Conservation (phyloP, 1,140 invertebrate genomes). For the Drosophila willistoni region DNA sequence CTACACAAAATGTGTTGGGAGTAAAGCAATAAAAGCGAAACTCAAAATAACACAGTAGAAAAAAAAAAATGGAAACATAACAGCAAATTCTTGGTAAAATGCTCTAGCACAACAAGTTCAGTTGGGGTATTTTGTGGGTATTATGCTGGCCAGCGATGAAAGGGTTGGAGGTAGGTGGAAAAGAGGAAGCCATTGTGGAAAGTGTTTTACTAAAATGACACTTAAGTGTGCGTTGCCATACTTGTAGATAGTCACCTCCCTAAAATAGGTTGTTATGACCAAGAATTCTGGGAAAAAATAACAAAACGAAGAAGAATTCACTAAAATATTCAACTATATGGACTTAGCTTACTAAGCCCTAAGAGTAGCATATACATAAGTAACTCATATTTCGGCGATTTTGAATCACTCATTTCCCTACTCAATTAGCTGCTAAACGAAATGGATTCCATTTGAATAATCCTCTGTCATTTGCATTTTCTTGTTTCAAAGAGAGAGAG, state of each 20-base stretch:
- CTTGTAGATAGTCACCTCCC: neutral
- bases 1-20: conserved; percentile 2
- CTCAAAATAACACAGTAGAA: conserved; percentile 8
- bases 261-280: neutral
- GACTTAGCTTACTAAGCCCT: too few relatives aligned
- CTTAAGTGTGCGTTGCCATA: too few relatives aligned
- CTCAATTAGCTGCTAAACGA: neutral
- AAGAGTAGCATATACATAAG: too few relatives aligned
- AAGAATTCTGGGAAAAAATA: neutral
- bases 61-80: neutral
- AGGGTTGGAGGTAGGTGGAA: neutral
- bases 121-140: too few relatives aligned
- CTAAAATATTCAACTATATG: too few relatives aligned
- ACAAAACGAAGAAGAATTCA: neutral
- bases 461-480: neutral
- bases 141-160: neutral
- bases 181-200: neutral
- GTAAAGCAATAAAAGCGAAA: conserved; percentile 1
- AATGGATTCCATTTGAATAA: neutral
- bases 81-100: conserved; percentile 6
- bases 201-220: neutral
- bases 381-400: too few relatives aligned
- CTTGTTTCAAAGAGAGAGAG: neutral
- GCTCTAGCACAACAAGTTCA: neutral
- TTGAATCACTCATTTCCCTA: neutral